These are phyloP conservation scores for Erynnis tages DNA, from an alignment of 2,888 invertebrate species.

Conservation along the genomic window DNA sequence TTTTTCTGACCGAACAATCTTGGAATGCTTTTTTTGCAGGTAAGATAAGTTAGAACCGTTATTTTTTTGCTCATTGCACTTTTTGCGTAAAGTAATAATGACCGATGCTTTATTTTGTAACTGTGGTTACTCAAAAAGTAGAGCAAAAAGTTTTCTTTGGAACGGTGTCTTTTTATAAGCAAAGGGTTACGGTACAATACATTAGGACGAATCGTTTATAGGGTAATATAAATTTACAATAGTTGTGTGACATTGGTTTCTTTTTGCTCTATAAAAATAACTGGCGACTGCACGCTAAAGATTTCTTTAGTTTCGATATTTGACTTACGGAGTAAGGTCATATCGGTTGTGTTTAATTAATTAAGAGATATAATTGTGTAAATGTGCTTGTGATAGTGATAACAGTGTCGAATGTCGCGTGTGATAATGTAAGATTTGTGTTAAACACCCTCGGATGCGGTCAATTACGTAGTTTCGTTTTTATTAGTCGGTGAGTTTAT, in stretches of 20 bases:
- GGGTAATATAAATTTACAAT: conserved; percentile 69
- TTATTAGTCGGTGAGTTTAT: no score
- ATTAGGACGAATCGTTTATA: conserved; percentile 61
- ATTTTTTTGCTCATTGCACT: conserved; percentile 39
- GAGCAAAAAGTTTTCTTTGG: conserved; percentile 67
- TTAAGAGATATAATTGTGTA: conserved; percentile 19
- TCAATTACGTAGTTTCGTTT: neutral
- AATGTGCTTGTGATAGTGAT: conserved; percentile 22
- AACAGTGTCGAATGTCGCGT: conserved; percentile 21
- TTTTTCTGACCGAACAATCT: no score
- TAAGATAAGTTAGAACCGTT: no score
- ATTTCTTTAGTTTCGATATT: conserved; percentile 63
- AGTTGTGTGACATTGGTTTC: conserved; percentile 58
- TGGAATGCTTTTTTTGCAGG: no score
- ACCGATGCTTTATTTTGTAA: conserved; percentile 62
- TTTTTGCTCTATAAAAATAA: conserved; percentile 67
- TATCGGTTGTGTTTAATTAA: conserved; percentile 30
- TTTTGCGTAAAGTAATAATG: conserved; percentile 45
- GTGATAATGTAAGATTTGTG: conserved; percentile 10
- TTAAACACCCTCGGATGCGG: neutral
- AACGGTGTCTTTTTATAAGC: conserved; percentile 44
- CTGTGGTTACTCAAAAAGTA: conserved; percentile 72
- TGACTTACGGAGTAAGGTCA: conserved; percentile 58
- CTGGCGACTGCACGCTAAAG: conserved; percentile 50
- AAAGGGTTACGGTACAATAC: conserved; percentile 65